A percentile compares a stretch with the other conserved stretches of the same genome.
Conservation (phyloP, 2,113 vertebrate species). For the Bubalus kerabau region DNA sequence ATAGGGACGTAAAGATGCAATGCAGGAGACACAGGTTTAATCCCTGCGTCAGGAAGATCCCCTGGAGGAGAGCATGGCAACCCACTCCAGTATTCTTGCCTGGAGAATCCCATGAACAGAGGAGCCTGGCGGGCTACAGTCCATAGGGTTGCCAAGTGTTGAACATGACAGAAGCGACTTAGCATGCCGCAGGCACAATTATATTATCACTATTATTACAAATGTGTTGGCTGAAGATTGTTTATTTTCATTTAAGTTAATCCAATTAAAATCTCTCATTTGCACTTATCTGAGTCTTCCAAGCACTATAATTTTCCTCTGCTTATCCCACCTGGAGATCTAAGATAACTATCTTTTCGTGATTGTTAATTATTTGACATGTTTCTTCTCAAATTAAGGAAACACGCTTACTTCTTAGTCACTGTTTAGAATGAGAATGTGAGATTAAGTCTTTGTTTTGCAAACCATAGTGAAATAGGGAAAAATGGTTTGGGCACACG, state of each 20-base stretch:
- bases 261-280: conserved; percentile 55
- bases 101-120: background rate
- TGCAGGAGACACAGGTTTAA: background rate
- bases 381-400: conserved; percentile 29
- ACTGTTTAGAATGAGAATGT: conserved; percentile 29
- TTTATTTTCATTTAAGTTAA: conserved; percentile 26
- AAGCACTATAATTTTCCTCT: conserved; percentile 30
- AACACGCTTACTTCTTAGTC: conserved; percentile 9
- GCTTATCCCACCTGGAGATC: conserved; percentile 5
- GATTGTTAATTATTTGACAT: conserved; percentile 25
- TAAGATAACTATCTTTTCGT: conserved; percentile 24
- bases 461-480: background rate
- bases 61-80: background rate
- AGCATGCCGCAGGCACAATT: background rate
- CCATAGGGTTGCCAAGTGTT: background rate
- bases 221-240: background rate
- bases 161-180: rapidly evolving
- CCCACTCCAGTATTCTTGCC: background rate
- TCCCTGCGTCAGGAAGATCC: background rate
- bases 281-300: background rate
- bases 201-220: conserved; percentile 22
- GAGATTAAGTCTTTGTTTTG: conserved; percentile 17
- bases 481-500: background rate
- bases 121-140: background rate
- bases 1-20: background rate